Percentiles rank a stretch among this genome's conserved stretches.
These are phyloP conservation scores for Sprattus sprattus DNA, from an alignment of 2,113 vertebrate species.

Conservation along the genomic window DNA sequence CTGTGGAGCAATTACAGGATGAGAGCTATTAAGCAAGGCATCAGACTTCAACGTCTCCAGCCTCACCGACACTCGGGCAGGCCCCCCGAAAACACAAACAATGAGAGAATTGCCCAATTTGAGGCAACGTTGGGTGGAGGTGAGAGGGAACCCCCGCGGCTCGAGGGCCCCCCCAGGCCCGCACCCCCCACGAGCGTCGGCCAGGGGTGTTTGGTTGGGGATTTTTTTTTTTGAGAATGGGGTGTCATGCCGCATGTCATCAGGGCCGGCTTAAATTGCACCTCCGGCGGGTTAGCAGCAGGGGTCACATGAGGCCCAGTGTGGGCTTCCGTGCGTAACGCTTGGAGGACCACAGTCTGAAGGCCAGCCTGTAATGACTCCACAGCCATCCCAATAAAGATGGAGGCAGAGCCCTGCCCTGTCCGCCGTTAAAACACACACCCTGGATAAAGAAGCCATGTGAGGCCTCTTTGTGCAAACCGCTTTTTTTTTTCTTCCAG, in stretches of 20 bases:
- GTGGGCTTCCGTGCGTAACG: slow-evolving; percentile 66
- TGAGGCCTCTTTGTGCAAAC: neutral
- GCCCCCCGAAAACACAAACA: slow-evolving; percentile 35
- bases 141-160: slow-evolving; percentile 45
- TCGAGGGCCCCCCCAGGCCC: slow-evolving; percentile 36
- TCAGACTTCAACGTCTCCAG: slow-evolving; percentile 34
- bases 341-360: slow-evolving; percentile 67
- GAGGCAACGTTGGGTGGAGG: slow-evolving; percentile 53
- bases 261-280: slow-evolving; percentile 71
- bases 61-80: slow-evolving; percentile 35
- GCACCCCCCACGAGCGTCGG: neutral
- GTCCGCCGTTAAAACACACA: slow-evolving; percentile 24
- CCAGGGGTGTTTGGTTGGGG: neutral
- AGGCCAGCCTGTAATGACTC: slow-evolving; percentile 68
- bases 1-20: slow-evolving; percentile 38
- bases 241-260: slow-evolving; percentile 69
- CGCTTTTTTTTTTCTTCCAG: neutral
- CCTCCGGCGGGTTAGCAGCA: slow-evolving; percentile 74
- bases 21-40: slow-evolving; percentile 37
- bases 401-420: slow-evolving; percentile 43
- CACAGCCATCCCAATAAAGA: slow-evolving; percentile 66
- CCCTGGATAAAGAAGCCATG: neutral
- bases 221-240: slow-evolving; percentile 26
- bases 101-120: slow-evolving; percentile 45
- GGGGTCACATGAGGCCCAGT: slow-evolving; percentile 76